Base-by-base conservation (phyloP, 2,888 invertebrate species). In the Bursaphelenchus okinawaensis region DNA sequence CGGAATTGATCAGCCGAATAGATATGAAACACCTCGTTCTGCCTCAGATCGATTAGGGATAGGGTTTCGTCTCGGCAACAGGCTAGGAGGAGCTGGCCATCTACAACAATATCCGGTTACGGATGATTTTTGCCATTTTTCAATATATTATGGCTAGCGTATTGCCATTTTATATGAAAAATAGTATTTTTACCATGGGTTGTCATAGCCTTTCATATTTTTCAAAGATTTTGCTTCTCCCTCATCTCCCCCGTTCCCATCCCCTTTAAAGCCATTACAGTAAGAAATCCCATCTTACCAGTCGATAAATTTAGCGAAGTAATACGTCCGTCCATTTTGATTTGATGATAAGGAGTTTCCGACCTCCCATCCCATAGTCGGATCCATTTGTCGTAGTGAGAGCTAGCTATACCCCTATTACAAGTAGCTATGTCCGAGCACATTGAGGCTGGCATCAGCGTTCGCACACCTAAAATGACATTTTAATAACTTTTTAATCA, bases 321-420 rank as follows among this genome's bases (percentile, higher is more conserved):
- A 72, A 96, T 90, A 87, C 91, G 91, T 66, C 93, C 94, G 83
- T 91, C 91, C 69, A 96, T 87, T 51, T 71, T 72, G 72, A 89
- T 84, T 71, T 93, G 90, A 84, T 93, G 91, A 83, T 91, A 91
- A 23, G 83, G 83, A 61, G 83, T 83, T 68, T 89, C 88, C n/a
- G 60, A 59, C 78, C 96, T 88, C 69, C 90, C 90, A 85, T 99
- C 98, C 95, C 95, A 98, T 85, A 98, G 85, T 61, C 95, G 88
- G 77, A 98, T 90, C 82, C 90, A 90, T 85, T 93, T 94, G 86
- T 99, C 98, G 84, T 91, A 95, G 86, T 99, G 98, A 24, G 95
- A 95, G 80, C 94, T 94, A 79, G 96, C 92, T 77, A 96, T 91
- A 16, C 20, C 51, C 7, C 60, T 29, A 27, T 70, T 93, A 75